Conservation (phyloP, 2,888 invertebrate genomes). For the Norana najaformis region DNA sequence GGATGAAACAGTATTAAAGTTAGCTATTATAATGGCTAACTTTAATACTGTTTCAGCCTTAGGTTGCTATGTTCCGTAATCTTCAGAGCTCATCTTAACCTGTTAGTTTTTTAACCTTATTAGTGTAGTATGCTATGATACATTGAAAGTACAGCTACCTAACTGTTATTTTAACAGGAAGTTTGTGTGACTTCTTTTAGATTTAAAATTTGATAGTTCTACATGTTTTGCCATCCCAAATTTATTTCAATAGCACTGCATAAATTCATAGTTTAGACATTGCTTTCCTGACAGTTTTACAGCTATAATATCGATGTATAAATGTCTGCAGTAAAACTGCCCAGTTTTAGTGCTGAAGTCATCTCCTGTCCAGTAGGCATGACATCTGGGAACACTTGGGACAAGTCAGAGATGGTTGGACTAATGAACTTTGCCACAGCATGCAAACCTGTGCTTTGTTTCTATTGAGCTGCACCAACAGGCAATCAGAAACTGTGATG, state of each 20-base stretch:
- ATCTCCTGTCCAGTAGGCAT: constrained; percentile 13
- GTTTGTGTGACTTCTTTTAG: background rate
- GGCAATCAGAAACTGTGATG: constrained; percentile 20
- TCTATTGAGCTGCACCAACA: background rate
- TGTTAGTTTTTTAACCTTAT: background rate
- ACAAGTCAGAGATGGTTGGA: background rate
- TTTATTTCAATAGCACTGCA: background rate
- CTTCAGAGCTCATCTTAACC: background rate
- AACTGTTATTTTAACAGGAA: background rate
- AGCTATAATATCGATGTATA: constrained; percentile 13
- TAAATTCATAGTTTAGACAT: background rate
- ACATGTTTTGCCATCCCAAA: background rate
- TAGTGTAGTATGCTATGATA: background rate
- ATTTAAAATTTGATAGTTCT: background rate
- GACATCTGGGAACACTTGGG: constrained; percentile 13
- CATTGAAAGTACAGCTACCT: background rate
- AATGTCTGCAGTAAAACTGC: background rate
- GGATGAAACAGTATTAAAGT: no score
- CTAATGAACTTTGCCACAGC: constrained; percentile 1
- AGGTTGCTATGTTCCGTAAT: background rate
- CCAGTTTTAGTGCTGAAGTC: constrained; percentile 7
- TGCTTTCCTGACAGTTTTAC: background rate
- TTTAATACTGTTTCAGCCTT: background rate
- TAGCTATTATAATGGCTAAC: no score
- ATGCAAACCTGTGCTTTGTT: constrained; percentile 19